phyloP scores from a whole-genome alignment of 2,113 vertebrate genomes.

The Corythornis cristatus region DNA sequence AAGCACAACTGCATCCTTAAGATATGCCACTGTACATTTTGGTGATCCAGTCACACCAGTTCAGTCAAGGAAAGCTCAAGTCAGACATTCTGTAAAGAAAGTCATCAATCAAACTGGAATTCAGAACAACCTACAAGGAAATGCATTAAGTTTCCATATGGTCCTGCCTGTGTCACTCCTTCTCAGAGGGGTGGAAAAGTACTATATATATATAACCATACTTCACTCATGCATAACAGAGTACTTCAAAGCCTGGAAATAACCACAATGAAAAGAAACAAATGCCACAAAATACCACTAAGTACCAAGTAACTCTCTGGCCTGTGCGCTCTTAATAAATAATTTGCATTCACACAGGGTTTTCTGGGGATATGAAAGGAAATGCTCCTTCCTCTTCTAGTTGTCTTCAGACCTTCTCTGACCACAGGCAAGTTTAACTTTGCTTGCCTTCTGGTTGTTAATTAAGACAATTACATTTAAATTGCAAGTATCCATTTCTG shows the following conservation, averaged over 20 bases:
- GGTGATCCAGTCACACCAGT: rapidly evolving
- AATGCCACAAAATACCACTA: not conserved
- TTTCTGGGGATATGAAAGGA: not conserved
- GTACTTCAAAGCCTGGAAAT: not conserved
- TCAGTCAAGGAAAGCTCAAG: not conserved
- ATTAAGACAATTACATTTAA: not conserved
- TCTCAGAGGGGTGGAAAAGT: not conserved
- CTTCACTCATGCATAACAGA: not conserved
- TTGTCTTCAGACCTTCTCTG: not conserved
- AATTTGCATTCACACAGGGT: not conserved
- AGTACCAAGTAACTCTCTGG: not conserved
- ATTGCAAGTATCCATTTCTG: not conserved
- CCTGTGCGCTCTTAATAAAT: not conserved
- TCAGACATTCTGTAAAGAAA: not conserved
- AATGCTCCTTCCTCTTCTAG: not conserved
- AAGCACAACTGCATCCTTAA: not conserved
- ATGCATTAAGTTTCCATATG: not conserved
- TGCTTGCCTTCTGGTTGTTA: not conserved
- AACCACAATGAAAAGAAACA: not conserved
- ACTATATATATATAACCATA: too few relatives aligned
- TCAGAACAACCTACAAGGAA: not conserved
- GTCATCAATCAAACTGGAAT: not conserved
- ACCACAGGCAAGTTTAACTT: not conserved
- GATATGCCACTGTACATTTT: too few relatives aligned
- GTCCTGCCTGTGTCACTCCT: not conserved